Percentiles rank a stretch among this genome's conserved stretches.
phyloP scores from a whole-genome alignment of 2,113 vertebrate genomes.

The Xyrauchen texanus region DNA sequence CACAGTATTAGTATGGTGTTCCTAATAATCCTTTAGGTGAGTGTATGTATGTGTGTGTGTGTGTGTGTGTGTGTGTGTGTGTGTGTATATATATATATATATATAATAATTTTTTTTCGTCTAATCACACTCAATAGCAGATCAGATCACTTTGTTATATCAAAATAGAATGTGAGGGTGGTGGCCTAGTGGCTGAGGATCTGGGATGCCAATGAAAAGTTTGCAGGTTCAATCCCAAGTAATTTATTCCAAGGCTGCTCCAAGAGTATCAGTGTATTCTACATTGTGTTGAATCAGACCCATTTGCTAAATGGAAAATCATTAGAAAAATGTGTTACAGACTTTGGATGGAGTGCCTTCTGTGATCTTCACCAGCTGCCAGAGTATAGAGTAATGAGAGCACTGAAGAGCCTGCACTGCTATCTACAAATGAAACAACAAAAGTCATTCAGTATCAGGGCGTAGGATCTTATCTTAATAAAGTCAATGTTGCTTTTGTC shows the following conservation, averaged over 20 bases:
- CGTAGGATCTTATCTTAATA: neutral
- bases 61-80: too few relatives aligned
- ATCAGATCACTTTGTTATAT: too few relatives aligned
- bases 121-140: too few relatives aligned
- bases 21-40: too few relatives aligned
- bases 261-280: too few relatives aligned
- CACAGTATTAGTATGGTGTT: too few relatives aligned
- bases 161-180: too few relatives aligned
- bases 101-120: too few relatives aligned
- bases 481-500: neutral
- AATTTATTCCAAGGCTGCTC: too few relatives aligned
- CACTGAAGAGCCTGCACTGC: conserved; percentile 97
- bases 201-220: neutral
- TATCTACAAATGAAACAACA: conserved; percentile 72
- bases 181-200: neutral
- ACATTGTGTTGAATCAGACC: neutral
- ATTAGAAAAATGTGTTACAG: neutral
- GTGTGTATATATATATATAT: too few relatives aligned
- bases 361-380: conserved; percentile 98
- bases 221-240: too few relatives aligned
- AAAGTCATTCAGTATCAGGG: neutral
- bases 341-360: conserved; percentile 95
- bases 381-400: conserved; percentile 96
- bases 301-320: neutral
- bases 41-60: too few relatives aligned